Conservation (phyloP, 2,888 invertebrate species). For the Macrophya annulata region DNA sequence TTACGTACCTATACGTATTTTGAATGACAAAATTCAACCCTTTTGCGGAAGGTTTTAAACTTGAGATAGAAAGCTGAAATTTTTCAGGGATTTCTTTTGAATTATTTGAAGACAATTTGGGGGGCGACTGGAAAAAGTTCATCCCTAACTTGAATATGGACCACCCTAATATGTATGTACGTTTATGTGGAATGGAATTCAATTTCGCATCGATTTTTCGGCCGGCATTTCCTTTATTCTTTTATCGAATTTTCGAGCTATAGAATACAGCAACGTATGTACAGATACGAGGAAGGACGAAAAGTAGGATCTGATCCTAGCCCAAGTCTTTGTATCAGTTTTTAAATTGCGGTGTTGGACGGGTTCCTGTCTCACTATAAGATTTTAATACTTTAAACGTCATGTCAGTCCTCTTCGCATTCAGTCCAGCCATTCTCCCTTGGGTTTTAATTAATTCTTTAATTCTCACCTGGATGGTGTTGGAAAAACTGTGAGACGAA, state of each 20-base stretch:
- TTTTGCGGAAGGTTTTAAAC: no score
- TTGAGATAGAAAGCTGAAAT: no score
- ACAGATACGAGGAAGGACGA: not conserved
- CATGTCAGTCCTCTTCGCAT: not conserved
- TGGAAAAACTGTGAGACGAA: not conserved
- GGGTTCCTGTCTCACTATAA: not conserved
- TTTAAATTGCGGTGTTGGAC: not conserved
- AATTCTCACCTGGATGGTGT: not conserved
- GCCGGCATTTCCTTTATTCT: not conserved
- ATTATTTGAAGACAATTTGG: no score
- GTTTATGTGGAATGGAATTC: not conserved
- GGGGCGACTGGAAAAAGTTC: no score
- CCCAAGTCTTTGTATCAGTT: not conserved
- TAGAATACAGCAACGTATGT: not conserved
- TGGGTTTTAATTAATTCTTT: conserved; percentile 6
- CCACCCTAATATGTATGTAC: not conserved
- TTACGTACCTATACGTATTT: no score
- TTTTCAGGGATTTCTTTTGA: no score
- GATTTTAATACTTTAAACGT: conserved; percentile 11
- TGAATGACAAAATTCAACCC: no score
- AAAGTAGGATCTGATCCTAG: not conserved
- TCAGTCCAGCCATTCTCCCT: not conserved
- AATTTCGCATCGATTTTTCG: conserved; percentile 22
- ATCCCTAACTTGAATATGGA: no score
- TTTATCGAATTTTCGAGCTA: conserved; percentile 10